These are phyloP conservation scores for Melipona bicolor DNA, from an alignment of 2,888 invertebrate species.

Conservation along the genomic window DNA sequence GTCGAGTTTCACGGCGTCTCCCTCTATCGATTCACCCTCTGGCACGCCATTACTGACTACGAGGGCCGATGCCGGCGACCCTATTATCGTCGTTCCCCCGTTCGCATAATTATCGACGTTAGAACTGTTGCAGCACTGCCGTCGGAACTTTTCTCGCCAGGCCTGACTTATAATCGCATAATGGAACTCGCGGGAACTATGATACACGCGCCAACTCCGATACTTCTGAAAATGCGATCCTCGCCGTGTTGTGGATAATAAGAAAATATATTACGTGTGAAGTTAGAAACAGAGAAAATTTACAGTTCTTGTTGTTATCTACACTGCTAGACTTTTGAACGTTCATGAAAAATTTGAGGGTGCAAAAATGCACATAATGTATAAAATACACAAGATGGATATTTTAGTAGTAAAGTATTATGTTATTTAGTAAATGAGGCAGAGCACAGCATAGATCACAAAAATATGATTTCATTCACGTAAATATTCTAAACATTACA, in stretches of 20 bases:
- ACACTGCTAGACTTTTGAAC: not conserved
- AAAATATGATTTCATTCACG: not conserved
- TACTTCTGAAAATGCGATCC: conserved; percentile 13
- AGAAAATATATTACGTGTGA: not conserved
- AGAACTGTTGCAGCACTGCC: conserved; percentile 69
- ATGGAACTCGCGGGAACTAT: conserved; percentile 10
- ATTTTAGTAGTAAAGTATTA: not conserved
- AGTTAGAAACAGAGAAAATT: not conserved
- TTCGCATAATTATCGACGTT: conserved; percentile 72
- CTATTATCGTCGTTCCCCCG: conserved; percentile 55
- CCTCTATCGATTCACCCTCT: conserved; percentile 80
- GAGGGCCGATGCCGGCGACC: conserved; percentile 47
- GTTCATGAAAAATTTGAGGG: not conserved
- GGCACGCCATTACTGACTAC: conserved; percentile 75
- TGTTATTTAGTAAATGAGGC: not conserved
- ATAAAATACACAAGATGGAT: not conserved
- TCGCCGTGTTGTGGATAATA: not conserved
- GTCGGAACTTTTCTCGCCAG: conserved; percentile 47
- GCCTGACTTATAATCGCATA: conserved; percentile 6
- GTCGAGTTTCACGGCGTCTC: conserved; percentile 65
- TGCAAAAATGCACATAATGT: not conserved
- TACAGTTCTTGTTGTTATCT: not conserved
- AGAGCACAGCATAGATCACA: too few relatives aligned
- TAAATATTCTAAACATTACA: not conserved
- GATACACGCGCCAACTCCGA: conserved; percentile 12